Percentiles rank a stretch among this genome's conserved stretches.
phyloP scores from a whole-genome alignment of 1,140 invertebrate genomes.

The Tetraneura akinire region DNA sequence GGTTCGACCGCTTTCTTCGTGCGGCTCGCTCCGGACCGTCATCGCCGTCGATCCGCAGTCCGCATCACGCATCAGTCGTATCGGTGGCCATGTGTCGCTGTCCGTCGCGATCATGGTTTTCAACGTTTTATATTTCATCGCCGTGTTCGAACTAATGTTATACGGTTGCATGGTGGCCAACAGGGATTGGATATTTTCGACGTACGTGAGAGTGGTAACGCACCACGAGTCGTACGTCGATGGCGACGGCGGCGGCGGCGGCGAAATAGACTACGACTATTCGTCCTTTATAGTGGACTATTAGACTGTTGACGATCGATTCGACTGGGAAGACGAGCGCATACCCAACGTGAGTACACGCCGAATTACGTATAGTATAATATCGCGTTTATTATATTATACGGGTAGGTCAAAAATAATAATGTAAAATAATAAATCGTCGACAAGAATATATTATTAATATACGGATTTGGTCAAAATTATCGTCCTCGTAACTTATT shows the following conservation, averaged over 20 bases:
- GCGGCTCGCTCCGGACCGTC: neutral
- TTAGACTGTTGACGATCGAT: too few species aligned
- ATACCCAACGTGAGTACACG: neutral
- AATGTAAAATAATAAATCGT: too few species aligned
- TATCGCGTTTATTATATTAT: too few species aligned
- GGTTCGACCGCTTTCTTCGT: neutral
- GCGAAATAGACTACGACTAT: neutral
- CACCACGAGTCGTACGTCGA: neutral
- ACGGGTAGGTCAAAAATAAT: too few species aligned
- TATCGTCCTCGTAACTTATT: too few species aligned
- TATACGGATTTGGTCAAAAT: too few species aligned
- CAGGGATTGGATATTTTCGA: slow-evolving; percentile 14
- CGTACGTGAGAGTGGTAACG: neutral
- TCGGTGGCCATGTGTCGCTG: neutral
- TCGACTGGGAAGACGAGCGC: too few species aligned
- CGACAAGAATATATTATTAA: too few species aligned
- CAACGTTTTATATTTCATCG: slow-evolving; percentile 38
- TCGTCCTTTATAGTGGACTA: neutral
- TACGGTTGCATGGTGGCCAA: slow-evolving; percentile 35
- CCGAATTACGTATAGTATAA: too few species aligned
- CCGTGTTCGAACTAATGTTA: slow-evolving; percentile 11
- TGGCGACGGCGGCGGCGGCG: neutral
- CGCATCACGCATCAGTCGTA: too few species aligned
- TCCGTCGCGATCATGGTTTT: slow-evolving; percentile 24
- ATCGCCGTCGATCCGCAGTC: neutral